Base-by-base conservation (phyloP, 2,113 vertebrate genomes). In the Tichodroma muraria region DNA sequence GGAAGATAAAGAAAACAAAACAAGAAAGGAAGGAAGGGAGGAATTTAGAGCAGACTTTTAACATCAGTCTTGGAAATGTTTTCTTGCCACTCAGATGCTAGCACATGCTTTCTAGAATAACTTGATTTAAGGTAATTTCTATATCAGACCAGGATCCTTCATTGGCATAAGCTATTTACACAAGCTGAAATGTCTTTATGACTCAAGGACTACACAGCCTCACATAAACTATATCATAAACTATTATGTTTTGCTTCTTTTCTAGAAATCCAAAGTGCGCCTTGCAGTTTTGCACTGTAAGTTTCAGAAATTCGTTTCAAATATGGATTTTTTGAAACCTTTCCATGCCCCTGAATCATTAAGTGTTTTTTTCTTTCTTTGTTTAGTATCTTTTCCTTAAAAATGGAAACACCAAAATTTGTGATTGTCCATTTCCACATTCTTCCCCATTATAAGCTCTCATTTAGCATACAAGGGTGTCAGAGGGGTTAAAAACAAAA, bases 91-190 rank as follows among this genome's bases (percentile, higher is more conserved):
- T 94, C 66, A 86, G 44, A 90, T 53, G 30, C 75, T 79, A 69
- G 42, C 45, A 80, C 35, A 73, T 24, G 54, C 18, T 85, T 78
- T 94, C 65, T 47, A 80, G 80, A 80, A 65, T 92, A 89, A 77
- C 35, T 69, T 69, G 76, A 91, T 92, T 85, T 63, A 83, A 93
- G 69, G 47, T 56, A 90, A 94, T 95, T 90, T 91, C 57, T 76
- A 11, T 72, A 56, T 84, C 66, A 92, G 69, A 68, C 24, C 33
- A 79, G 66, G 42, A 86, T 85, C 38, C 44, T 88, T 54, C 3
- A 0, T 20, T 83, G 47, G 44, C 45, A 85, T 80, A 73, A 76
- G 38, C 49, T 80, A 47, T 88, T 95, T 95, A 80, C 56, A 75
- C 56, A 75, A 60, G 56, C 52, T 88, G 37, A 90, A 94, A 91